phyloP scores from a whole-genome alignment of 1,140 invertebrate species.

The Anoplolepis gracilipes region DNA sequence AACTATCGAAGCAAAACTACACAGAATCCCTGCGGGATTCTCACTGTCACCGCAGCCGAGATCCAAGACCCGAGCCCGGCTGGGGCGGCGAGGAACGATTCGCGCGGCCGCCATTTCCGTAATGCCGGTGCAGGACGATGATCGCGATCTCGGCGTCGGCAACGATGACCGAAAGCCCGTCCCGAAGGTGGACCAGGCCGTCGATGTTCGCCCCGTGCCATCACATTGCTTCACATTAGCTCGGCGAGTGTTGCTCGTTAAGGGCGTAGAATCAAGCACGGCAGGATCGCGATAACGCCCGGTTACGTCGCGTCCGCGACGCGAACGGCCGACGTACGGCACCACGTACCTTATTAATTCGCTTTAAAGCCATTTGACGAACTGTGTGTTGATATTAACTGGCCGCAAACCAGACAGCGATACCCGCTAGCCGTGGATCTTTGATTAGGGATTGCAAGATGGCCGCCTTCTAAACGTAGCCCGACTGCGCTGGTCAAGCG shows the following conservation, averaged over 20 bases:
- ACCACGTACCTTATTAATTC: conserved; percentile 97
- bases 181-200: too few species aligned
- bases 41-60: conserved; percentile 77
- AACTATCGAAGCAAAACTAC: conserved; percentile 71
- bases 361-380: conserved; percentile 96
- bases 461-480: conserved; percentile 86
- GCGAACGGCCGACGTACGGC: conserved; percentile 60
- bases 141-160: neutral
- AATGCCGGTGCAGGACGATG: neutral
- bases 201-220: conserved; percentile 65
- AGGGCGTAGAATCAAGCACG: conserved; percentile 84
- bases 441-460: conserved; percentile 87
- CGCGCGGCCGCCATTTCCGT: conserved; percentile 12
- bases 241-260: conserved; percentile 83
- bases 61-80: too few species aligned
- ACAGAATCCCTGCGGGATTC: conserved; percentile 68
- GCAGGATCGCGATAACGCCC: conserved; percentile 66
- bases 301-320: conserved; percentile 26
- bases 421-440: conserved; percentile 86
- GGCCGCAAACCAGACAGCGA: conserved; percentile 86
- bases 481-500: conserved; percentile 82
- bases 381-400: conserved; percentile 86
- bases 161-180: neutral
- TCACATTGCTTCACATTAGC: conserved; percentile 78
- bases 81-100: conserved; percentile 62